Evolutionary conservation across 2,888 invertebrate genomes (phyloP).

Genomic region (Pharmacophagus antenor): DNA sequence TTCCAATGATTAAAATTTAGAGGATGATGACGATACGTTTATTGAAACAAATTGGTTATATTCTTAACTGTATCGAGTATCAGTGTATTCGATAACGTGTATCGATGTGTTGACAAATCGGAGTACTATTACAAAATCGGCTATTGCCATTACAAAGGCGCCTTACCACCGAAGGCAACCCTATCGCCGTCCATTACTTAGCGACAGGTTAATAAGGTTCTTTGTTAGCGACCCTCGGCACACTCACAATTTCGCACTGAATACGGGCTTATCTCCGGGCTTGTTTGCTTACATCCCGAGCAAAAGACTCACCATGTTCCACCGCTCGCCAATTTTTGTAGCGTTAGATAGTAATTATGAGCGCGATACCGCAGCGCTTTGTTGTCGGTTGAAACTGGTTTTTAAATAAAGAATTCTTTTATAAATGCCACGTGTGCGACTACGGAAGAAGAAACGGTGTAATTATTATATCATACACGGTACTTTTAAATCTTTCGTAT

Average conservation of each 20-base stretch:
- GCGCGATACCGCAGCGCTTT: slow-evolving; percentile 45
- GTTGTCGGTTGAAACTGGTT: slow-evolving; percentile 14
- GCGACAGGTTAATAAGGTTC: slow-evolving; percentile 74
- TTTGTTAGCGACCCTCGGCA: slow-evolving; percentile 61
- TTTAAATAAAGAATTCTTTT: slow-evolving; percentile 14
- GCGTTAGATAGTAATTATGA: slow-evolving; percentile 64
- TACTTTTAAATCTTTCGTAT: too few species aligned
- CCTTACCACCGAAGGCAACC: slow-evolving; percentile 44
- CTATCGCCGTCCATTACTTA: slow-evolving; percentile 72
- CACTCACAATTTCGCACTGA: slow-evolving; percentile 73
- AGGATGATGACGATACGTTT: too few species aligned
- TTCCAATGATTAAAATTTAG: too few species aligned
- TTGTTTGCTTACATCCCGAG: slow-evolving; percentile 62
- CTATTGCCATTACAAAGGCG: slow-evolving; percentile 61
- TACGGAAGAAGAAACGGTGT: not conserved
- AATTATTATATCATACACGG: not conserved
- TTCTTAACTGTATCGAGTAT: too few species aligned
- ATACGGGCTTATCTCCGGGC: slow-evolving; percentile 69
- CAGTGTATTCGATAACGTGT: not conserved
- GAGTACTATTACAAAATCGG: slow-evolving; percentile 52
- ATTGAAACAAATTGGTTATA: too few species aligned
- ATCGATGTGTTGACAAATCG: slow-evolving; percentile 36
- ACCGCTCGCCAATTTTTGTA: slow-evolving; percentile 59
- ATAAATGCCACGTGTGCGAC: not conserved
- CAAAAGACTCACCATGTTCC: slow-evolving; percentile 53